phyloP scores from a whole-genome alignment of 2,797 vertebrate genomes.

The Hydrolagus colliei region DNA sequence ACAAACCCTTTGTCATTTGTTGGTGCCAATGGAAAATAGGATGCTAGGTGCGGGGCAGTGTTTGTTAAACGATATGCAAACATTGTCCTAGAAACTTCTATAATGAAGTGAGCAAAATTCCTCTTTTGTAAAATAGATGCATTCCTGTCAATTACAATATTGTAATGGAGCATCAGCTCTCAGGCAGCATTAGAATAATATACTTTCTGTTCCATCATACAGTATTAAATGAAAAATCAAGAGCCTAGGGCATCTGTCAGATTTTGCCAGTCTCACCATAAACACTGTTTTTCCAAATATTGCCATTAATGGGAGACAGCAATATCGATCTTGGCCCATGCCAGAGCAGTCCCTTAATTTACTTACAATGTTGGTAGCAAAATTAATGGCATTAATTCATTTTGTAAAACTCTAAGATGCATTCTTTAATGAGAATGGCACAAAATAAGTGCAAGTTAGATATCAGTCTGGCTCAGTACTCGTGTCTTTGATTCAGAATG shows the following conservation, averaged over 20 bases:
- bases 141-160: not conserved
- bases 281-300: not conserved
- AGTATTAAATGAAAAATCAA: no score
- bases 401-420: no score
- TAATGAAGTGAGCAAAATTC: not conserved
- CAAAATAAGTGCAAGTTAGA: no score
- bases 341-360: not conserved
- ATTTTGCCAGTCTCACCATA: not conserved
- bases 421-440: no score
- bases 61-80: not conserved
- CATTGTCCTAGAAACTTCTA: not conserved
- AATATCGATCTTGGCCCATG: not conserved
- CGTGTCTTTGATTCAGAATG: no score
- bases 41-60: not conserved
- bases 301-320: not conserved
- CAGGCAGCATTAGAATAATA: not conserved
- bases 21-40: conserved; percentile 1
- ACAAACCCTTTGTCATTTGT: not conserved
- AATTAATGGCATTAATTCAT: no score
- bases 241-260: no score
- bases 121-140: not conserved
- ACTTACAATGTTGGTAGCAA: no score
- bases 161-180: not conserved
- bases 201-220: not conserved
- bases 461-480: no score